These are phyloP conservation scores for Aphelenchoides bicaudatus DNA, from an alignment of 2,888 invertebrate genomes.

Conservation along the genomic window DNA sequence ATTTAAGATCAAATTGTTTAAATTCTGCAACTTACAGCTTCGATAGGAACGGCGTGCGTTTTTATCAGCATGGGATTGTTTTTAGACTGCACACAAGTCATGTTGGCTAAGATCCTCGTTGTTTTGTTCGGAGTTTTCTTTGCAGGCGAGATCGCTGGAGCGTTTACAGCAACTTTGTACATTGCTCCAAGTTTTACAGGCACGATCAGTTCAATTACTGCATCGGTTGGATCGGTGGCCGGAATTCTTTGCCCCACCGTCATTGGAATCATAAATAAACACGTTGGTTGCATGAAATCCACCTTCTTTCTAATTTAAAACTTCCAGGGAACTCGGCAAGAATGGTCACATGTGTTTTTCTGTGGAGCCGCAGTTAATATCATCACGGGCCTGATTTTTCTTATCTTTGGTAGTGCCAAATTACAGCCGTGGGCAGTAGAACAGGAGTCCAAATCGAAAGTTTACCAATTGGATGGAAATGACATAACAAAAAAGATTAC, in stretches of 20 bases:
- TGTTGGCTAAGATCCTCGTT: conserved; percentile 39
- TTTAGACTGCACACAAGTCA: conserved; percentile 42
- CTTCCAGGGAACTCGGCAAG: conserved; percentile 26
- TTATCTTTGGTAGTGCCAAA: conserved; percentile 29
- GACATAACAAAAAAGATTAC: no score
- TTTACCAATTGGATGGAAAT: no score
- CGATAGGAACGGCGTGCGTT: conserved; percentile 21
- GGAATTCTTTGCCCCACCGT: conserved; percentile 29
- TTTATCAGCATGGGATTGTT: conserved; percentile 40
- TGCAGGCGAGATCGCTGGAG: conserved; percentile 31
- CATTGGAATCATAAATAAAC: conserved; percentile 27
- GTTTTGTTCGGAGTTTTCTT: conserved; percentile 34
- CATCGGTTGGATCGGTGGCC: conserved; percentile 20
- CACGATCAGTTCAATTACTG: conserved; percentile 41
- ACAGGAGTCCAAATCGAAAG: no score
- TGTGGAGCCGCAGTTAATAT: conserved; percentile 20
- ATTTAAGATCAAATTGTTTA: not conserved
- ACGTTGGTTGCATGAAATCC: conserved; percentile 5
- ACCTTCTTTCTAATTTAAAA: not conserved
- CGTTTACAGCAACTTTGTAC: conserved; percentile 42
- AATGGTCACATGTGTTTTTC: conserved; percentile 20
- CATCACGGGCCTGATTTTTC: conserved; percentile 21
- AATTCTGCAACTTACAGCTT: conserved; percentile 21
- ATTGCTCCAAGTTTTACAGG: conserved; percentile 48
- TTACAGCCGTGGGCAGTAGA: conserved; percentile 38